phyloP scores from a whole-genome alignment of 64 coral and sea anemone genomes.

The Stylophora pistillata region DNA sequence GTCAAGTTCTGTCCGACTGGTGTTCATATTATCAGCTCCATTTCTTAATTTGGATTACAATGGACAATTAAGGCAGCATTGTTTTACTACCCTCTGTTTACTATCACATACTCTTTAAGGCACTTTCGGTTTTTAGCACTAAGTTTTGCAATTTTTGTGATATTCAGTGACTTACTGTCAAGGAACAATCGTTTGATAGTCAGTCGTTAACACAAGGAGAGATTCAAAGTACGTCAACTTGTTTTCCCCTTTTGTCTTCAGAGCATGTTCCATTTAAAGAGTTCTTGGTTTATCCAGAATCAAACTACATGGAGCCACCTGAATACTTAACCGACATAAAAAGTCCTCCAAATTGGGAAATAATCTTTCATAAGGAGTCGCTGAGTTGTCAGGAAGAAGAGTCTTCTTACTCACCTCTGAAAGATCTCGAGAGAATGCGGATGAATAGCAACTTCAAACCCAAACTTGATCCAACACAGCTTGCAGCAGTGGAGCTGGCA shows the following conservation, averaged over 20 bases:
- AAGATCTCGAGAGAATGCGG: conserved; percentile 33
- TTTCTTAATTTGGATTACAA: too few relatives aligned
- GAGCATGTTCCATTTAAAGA: conserved; percentile 63
- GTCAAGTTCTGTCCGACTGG: too few relatives aligned
- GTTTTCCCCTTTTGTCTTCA: not conserved
- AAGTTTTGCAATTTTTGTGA: too few relatives aligned
- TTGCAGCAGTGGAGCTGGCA: conserved; percentile 67
- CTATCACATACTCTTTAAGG: too few relatives aligned
- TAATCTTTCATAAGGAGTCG: conserved; percentile 27
- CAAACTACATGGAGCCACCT: conserved; percentile 1
- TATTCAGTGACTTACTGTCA: too few relatives aligned
- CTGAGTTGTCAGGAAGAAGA: not conserved
- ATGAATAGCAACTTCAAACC: not conserved
- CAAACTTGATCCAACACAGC: conserved; percentile 78
- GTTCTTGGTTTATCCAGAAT: conserved; percentile 41
- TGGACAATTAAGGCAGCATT: too few relatives aligned
- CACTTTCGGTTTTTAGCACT: too few relatives aligned
- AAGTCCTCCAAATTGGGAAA: conserved; percentile 38
- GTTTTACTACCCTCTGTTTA: too few relatives aligned
- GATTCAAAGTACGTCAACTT: not conserved
- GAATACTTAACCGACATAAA: conserved; percentile 40
- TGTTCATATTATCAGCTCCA: too few relatives aligned
- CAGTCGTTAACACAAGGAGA: not conserved
- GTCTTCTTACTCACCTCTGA: conserved; percentile 12
- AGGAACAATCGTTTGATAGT: not conserved